Conservation (phyloP, 2,888 invertebrate genomes). For the Girardia tigrina region DNA sequence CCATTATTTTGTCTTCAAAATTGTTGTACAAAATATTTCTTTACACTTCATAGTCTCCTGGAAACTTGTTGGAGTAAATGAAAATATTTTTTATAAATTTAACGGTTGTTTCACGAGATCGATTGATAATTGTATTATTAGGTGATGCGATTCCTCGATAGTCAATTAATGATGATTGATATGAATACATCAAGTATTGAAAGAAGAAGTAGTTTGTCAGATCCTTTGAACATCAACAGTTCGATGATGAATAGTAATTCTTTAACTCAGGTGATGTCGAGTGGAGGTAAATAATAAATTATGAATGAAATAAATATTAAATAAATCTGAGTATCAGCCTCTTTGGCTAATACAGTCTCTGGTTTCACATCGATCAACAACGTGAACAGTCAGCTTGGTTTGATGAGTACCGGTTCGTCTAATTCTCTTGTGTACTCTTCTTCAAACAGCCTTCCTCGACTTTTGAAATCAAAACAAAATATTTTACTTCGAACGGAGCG, state of each 20-base stretch:
- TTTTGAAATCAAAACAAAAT: background rate
- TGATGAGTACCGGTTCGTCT: background rate
- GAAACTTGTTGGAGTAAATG: too few species aligned
- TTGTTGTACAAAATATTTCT: too few species aligned
- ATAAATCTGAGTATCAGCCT: background rate
- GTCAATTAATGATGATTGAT: too few species aligned
- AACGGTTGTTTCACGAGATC: too few species aligned
- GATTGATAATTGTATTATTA: too few species aligned
- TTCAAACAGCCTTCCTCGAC: background rate
- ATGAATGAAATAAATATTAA: background rate
- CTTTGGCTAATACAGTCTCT: background rate
- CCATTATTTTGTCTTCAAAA: too few species aligned
- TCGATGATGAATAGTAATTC: background rate
- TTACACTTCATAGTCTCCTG: too few species aligned
- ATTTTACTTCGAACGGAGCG: conserved; percentile 9
- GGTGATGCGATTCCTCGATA: too few species aligned
- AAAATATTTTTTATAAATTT: too few species aligned
- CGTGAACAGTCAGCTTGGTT: background rate
- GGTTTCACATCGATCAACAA: background rate
- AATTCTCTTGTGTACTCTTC: background rate
- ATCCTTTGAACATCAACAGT: background rate
- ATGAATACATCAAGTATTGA: too few species aligned
- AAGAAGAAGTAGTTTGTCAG: background rate
- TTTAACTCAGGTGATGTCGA: background rate
- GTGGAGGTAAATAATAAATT: background rate